Percentiles rank a stretch among this genome's conserved stretches.
Evolutionary conservation across 2,888 invertebrate species (phyloP).

Genomic region (Temnothorax rugatulus): DNA sequence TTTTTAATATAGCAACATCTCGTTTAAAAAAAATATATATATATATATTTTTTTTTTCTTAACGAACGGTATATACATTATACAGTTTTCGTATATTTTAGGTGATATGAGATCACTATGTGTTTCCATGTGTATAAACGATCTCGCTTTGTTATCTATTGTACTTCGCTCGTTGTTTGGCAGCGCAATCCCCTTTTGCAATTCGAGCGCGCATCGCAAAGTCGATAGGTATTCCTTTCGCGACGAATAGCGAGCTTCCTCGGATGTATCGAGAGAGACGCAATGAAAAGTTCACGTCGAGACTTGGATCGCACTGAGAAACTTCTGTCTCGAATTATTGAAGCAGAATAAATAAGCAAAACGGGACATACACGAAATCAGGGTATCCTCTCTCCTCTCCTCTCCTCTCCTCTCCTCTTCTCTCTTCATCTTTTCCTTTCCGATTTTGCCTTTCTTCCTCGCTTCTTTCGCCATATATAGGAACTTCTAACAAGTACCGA

Average conservation of each 20-base stretch:
- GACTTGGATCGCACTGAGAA: conserved; percentile 64
- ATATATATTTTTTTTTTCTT: background rate
- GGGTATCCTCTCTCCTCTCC: conserved; percentile 37
- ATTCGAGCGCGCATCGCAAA: conserved; percentile 19
- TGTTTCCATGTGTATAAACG: too few species aligned
- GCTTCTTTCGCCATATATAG: conserved; percentile 21
- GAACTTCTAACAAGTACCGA: conserved; percentile 67
- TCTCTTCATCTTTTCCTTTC: background rate
- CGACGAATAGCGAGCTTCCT: conserved; percentile 21
- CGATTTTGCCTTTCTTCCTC: conserved; percentile 33
- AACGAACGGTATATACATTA: background rate
- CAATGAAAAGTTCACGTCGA: conserved; percentile 47
- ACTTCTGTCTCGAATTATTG: conserved; percentile 68
- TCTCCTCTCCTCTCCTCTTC: background rate
- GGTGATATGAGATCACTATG: background rate
- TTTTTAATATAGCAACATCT: background rate
- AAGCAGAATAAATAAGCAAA: conserved; percentile 76
- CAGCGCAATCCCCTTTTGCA: conserved; percentile 9
- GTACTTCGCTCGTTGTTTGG: background rate
- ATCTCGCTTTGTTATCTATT: conserved; percentile 3
- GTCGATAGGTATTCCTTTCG: conserved; percentile 44
- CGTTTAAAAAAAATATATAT: background rate
- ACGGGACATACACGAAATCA: conserved; percentile 69
- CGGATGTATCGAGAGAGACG: conserved; percentile 27
- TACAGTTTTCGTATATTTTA: background rate